Conservation (phyloP, 1,140 invertebrate genomes). For the Lycorma delicatula region DNA sequence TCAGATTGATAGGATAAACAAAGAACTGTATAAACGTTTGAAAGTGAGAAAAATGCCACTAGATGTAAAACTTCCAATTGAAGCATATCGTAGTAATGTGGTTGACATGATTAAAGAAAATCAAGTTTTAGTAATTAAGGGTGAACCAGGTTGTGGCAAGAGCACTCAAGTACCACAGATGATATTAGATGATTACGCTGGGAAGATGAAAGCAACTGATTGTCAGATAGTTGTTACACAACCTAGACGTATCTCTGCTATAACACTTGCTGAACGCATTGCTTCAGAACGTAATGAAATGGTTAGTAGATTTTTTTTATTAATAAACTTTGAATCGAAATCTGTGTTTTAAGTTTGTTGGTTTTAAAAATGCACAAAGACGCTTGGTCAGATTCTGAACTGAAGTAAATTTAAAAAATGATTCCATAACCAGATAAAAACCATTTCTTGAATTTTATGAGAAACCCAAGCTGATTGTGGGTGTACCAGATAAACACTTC, state of each 20-base stretch:
- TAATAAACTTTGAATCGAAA: neutral
- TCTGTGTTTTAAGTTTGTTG: neutral
- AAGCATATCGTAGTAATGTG: neutral
- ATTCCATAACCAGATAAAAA: no score
- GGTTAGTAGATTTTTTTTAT: slow-evolving; percentile 48
- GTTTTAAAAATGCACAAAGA: neutral
- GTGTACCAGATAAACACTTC: no score
- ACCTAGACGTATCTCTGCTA: slow-evolving; percentile 84
- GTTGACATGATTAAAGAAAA: slow-evolving; percentile 30
- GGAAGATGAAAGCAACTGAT: slow-evolving; percentile 52
- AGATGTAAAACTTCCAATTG: slow-evolving; percentile 7
- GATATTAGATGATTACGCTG: slow-evolving; percentile 70
- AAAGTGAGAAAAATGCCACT: neutral
- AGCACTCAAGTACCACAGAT: slow-evolving; percentile 74
- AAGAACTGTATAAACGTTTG: slow-evolving; percentile 4
- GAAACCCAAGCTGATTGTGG: no score
- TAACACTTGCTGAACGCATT: slow-evolving; percentile 79
- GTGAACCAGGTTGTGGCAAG: slow-evolving; percentile 49
- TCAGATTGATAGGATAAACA: slow-evolving; percentile 12
- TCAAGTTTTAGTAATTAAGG: slow-evolving; percentile 34
- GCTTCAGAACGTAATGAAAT: slow-evolving; percentile 69
- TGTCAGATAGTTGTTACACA: slow-evolving; percentile 84
- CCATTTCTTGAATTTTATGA: no score
- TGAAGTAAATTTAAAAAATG: no score
- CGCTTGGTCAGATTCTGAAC: no score